These are phyloP conservation scores for Cephus rjabovi DNA, from an alignment of 2,888 invertebrate genomes.

Conservation along the genomic window DNA sequence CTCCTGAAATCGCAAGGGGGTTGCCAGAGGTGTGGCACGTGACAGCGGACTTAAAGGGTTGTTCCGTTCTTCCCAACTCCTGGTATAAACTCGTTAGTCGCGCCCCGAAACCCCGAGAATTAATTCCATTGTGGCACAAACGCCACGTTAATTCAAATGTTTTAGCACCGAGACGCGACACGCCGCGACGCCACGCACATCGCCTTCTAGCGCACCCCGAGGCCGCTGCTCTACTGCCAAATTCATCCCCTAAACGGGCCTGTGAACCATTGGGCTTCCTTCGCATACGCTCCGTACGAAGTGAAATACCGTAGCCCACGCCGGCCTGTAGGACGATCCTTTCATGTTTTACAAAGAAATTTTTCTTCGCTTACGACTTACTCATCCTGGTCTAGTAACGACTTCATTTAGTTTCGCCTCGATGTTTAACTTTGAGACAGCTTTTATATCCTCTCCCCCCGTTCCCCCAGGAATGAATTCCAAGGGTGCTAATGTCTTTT, in stretches of 20 bases:
- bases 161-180: constrained; percentile 11
- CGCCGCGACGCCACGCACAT: constrained; percentile 1
- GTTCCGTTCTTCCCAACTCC: constrained; percentile 27
- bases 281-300: background rate
- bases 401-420: constrained; percentile 39
- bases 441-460: background rate
- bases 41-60: constrained; percentile 8
- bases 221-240: background rate
- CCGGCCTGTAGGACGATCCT: background rate
- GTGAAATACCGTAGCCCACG: background rate
- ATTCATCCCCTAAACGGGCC: background rate
- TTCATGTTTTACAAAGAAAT: background rate
- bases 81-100: constrained; percentile 41
- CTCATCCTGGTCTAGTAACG: background rate
- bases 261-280: background rate
- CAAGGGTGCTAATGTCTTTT: background rate
- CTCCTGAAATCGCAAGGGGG: constrained; percentile 1
- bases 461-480: background rate
- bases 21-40: constrained; percentile 9
- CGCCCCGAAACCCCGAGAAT: constrained; percentile 40
- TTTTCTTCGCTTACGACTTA: background rate
- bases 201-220: background rate
- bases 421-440: constrained; percentile 3
- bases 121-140: constrained; percentile 46
- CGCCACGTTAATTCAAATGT: constrained; percentile 38